Percentiles rank a stretch among this genome's conserved stretches.
These are phyloP conservation scores for Trachelipus rathkii DNA, from an alignment of 1,140 invertebrate genomes.

Conservation along the genomic window DNA sequence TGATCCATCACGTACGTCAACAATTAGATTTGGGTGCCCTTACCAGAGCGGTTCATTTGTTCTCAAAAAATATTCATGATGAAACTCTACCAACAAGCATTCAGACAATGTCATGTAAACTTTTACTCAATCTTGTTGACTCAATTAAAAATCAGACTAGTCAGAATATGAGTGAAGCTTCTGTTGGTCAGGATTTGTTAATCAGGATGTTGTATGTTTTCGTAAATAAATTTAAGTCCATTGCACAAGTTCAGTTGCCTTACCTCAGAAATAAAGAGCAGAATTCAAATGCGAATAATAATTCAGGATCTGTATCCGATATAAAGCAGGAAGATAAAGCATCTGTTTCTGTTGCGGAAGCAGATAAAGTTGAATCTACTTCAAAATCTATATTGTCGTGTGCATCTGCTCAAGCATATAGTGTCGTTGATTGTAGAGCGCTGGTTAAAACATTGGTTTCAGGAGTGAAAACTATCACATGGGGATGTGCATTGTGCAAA, in stretches of 20 bases:
- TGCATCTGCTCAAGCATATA: slow-evolving; percentile 61
- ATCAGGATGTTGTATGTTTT: slow-evolving; percentile 91
- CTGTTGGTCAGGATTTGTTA: slow-evolving; percentile 73
- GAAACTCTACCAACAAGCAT: slow-evolving; percentile 86
- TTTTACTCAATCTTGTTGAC: slow-evolving; percentile 89
- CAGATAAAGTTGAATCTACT: slow-evolving; percentile 19
- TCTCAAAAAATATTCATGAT: slow-evolving; percentile 94
- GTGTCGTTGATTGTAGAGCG: slow-evolving; percentile 83
- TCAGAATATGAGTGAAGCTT: slow-evolving; percentile 55
- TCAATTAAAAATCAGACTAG: slow-evolving; percentile 80
- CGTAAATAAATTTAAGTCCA: slow-evolving; percentile 92
- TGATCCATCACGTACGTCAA: slow-evolving; percentile 93
- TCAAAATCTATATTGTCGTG: slow-evolving; percentile 3
- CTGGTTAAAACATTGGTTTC: slow-evolving; percentile 92
- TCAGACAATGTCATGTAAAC: slow-evolving; percentile 94
- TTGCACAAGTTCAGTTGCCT: slow-evolving; percentile 87
- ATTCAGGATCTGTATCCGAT: slow-evolving; percentile 14
- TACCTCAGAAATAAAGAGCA: slow-evolving; percentile 67
- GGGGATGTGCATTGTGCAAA: slow-evolving; percentile 82
- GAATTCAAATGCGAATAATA: slow-evolving; percentile 17
- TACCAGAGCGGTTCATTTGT: slow-evolving; percentile 83
- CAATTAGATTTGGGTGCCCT: slow-evolving; percentile 77
- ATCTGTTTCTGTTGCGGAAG: slow-evolving; percentile 42
- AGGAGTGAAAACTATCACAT: slow-evolving; percentile 93
- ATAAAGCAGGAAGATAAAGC: slow-evolving; percentile 50